A percentile compares a stretch with the other conserved stretches of the same genome.
phyloP scores from a whole-genome alignment of 2,113 vertebrate species.

The Pelecanus crispus region DNA sequence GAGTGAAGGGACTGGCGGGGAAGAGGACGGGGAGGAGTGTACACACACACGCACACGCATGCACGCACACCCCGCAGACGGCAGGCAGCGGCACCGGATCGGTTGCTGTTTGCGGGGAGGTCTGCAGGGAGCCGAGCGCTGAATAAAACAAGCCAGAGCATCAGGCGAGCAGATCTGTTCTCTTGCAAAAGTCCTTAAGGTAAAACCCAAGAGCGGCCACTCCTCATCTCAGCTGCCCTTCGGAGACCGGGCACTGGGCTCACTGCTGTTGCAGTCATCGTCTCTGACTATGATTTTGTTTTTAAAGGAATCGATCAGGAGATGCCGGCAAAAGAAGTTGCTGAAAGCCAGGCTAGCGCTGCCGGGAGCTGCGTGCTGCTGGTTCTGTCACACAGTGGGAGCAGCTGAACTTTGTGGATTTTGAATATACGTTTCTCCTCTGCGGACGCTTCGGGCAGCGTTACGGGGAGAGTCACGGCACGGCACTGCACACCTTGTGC shows the following conservation, averaged over 20 bases:
- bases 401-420: conserved; percentile 35
- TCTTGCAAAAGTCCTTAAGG: not conserved
- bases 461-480: not conserved
- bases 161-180: not conserved
- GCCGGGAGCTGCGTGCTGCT: not conserved
- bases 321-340: conserved; percentile 1
- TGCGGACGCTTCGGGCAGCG: not conserved
- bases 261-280: rapidly evolving
- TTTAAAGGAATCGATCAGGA: not conserved
- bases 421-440: not conserved
- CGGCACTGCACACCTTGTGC: not conserved
- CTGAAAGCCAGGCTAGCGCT: not conserved
- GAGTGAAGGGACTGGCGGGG: not conserved
- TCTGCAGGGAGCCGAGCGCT: not conserved
- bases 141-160: not conserved
- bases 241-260: not conserved
- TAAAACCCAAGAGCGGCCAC: not conserved
- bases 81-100: not conserved
- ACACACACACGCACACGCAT: not conserved
- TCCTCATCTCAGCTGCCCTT: not conserved
- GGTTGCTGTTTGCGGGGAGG: not conserved
- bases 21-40: not conserved
- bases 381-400: not conserved
- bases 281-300: not conserved
- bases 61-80: not conserved